Percentiles rank a stretch among this genome's conserved stretches.
These are phyloP conservation scores for Chelonus formosanus DNA, from an alignment of 2,888 invertebrate genomes.

Conservation along the genomic window DNA sequence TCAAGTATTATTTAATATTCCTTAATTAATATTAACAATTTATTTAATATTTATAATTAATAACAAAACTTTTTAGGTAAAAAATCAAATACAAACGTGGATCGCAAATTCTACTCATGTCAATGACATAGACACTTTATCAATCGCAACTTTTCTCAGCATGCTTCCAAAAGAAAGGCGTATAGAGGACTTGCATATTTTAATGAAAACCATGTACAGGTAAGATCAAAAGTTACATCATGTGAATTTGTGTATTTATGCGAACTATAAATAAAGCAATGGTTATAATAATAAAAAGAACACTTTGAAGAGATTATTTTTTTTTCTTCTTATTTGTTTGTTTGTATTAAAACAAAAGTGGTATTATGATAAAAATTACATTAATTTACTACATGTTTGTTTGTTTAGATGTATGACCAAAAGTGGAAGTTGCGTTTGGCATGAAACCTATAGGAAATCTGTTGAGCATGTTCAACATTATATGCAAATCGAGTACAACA, in stretches of 20 bases:
- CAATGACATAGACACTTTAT: constrained; percentile 60
- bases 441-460: constrained; percentile 72
- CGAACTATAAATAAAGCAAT: constrained; percentile 22
- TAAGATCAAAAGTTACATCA: constrained; percentile 32
- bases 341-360: constrained; percentile 52
- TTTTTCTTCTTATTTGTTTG: constrained; percentile 47
- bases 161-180: constrained; percentile 59
- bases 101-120: constrained; percentile 52
- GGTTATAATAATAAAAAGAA: constrained; percentile 33
- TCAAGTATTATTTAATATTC: constrained; percentile 48
- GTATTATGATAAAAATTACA: constrained; percentile 53
- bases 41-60: constrained; percentile 4
- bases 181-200: constrained; percentile 57
- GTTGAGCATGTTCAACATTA: constrained; percentile 73
- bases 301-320: constrained; percentile 44
- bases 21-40: not conserved
- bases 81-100: constrained; percentile 60
- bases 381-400: constrained; percentile 55
- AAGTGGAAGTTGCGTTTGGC: constrained; percentile 71
- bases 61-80: constrained; percentile 49
- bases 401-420: constrained; percentile 67
- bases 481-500: constrained; percentile 71
- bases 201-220: constrained; percentile 62
- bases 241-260: constrained; percentile 15
- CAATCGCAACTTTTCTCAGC: constrained; percentile 60